phyloP scores from a whole-genome alignment of 2,888 invertebrate genomes.

The Ennomos erosarius region DNA sequence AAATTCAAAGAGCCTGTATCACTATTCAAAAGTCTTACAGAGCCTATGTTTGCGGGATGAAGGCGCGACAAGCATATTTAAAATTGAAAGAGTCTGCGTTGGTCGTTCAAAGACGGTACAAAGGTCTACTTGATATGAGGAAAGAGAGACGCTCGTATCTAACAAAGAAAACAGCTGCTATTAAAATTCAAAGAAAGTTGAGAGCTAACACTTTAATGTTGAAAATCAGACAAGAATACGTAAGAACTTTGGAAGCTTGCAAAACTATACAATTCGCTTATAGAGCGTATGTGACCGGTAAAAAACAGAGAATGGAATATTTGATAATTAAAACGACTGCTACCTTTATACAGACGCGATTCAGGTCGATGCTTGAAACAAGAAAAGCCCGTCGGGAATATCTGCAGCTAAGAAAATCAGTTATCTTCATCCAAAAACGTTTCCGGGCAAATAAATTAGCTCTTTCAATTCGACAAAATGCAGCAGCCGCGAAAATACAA shows the following conservation, averaged over 20 bases:
- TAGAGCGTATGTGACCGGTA: slow-evolving; percentile 54
- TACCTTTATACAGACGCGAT: slow-evolving; percentile 70
- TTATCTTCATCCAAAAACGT: slow-evolving; percentile 64
- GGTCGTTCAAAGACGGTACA: slow-evolving; percentile 67
- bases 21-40: slow-evolving; percentile 74
- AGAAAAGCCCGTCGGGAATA: slow-evolving; percentile 55
- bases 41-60: slow-evolving; percentile 53
- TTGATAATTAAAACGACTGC: slow-evolving; percentile 55
- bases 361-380: slow-evolving; percentile 54
- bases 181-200: slow-evolving; percentile 65
- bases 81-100: slow-evolving; percentile 46
- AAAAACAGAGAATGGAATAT: slow-evolving; percentile 57
- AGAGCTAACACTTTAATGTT: slow-evolving; percentile 67
- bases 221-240: slow-evolving; percentile 59
- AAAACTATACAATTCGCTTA: slow-evolving; percentile 72
- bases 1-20: slow-evolving; percentile 59
- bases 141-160: slow-evolving; percentile 63
- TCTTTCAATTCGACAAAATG: slow-evolving; percentile 43
- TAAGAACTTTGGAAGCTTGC: slow-evolving; percentile 60
- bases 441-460: slow-evolving; percentile 58
- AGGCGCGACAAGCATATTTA: slow-evolving; percentile 57
- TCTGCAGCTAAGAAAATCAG: slow-evolving; percentile 50
- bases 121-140: slow-evolving; percentile 63
- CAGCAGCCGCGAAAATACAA: slow-evolving; percentile 68
- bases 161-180: slow-evolving; percentile 42